A percentile compares a stretch with the other conserved stretches of the same genome.
Conservation (phyloP, 1,140 invertebrate genomes). For the Bicyclus anynana region DNA sequence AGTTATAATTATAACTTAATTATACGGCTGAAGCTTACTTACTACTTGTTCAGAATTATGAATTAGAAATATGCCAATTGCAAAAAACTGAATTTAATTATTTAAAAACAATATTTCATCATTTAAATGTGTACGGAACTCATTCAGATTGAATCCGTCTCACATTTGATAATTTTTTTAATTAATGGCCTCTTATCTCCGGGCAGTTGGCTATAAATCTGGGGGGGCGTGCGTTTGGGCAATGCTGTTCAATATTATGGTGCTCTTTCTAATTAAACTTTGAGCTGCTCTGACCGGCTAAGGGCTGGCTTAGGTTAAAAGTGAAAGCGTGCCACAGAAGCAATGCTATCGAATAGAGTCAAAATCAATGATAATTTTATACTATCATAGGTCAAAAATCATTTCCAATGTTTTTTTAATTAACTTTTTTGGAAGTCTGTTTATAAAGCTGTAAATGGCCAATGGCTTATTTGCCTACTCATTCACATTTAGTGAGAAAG, state of each 20-base stretch:
- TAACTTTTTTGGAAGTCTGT: too few relatives aligned
- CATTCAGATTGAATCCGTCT: too few relatives aligned
- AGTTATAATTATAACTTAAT: too few relatives aligned
- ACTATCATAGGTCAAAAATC: too few relatives aligned
- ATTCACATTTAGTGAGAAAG: too few relatives aligned
- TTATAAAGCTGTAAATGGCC: too few relatives aligned
- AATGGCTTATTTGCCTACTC: too few relatives aligned
- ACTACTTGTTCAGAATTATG: neutral
- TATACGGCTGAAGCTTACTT: neutral
- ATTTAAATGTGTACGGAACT: neutral
- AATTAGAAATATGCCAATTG: neutral
- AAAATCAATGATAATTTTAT: too few relatives aligned
- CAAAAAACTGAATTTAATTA: too few relatives aligned
- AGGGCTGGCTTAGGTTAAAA: constrained; percentile 22
- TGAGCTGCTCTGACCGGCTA: constrained; percentile 34
- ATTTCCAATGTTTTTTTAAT: too few relatives aligned
- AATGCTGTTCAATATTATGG: constrained; percentile 67
- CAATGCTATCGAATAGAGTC: too few relatives aligned
- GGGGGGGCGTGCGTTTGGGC: constrained; percentile 58
- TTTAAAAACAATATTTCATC: neutral
- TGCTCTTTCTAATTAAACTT: constrained; percentile 72
- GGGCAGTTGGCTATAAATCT: constrained; percentile 66
- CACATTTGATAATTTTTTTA: constrained; percentile 44
- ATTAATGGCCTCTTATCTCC: constrained; percentile 72
- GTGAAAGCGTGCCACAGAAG: constrained; percentile 5